Evolutionary conservation across 1,140 invertebrate species (phyloP).

Genomic region (Pseudomyrmex pallidus): DNA sequence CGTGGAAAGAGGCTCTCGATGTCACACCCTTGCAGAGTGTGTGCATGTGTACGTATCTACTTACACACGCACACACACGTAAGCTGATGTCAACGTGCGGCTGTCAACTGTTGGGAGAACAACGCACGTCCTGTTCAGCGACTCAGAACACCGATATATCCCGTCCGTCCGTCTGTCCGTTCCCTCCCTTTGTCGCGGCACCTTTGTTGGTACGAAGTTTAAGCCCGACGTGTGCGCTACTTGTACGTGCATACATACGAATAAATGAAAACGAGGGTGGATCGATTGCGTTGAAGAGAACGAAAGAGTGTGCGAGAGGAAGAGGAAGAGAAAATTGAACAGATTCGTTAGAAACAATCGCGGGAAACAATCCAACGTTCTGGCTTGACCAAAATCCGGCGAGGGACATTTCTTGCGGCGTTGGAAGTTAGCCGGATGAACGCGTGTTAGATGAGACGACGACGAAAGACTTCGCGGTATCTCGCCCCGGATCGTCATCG

Average conservation of each 20-base stretch:
- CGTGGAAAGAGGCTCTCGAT: slow-evolving; percentile 4
- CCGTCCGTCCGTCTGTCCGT: slow-evolving; percentile 55
- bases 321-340: slow-evolving; percentile 8
- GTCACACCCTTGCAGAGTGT: background rate
- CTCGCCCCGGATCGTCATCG: background rate
- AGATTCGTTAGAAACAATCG: background rate
- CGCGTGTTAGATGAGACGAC: slow-evolving; percentile 8
- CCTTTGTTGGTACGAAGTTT: slow-evolving; percentile 56
- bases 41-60: background rate
- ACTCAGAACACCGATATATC: slow-evolving; percentile 76
- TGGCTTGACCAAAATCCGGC: slow-evolving; percentile 32
- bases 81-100: slow-evolving; percentile 55
- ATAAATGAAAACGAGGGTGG: slow-evolving; percentile 29
- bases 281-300: slow-evolving; percentile 26
- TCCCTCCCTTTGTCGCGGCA: slow-evolving; percentile 60
- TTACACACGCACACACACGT: slow-evolving; percentile 20
- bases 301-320: background rate
- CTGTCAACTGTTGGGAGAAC: slow-evolving; percentile 60
- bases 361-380: slow-evolving; percentile 27
- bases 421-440: slow-evolving; percentile 7
- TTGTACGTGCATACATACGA: slow-evolving; percentile 39
- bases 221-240: slow-evolving; percentile 56
- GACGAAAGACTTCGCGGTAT: background rate
- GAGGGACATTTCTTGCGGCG: background rate
- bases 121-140: slow-evolving; percentile 68